Evolutionary conservation across 2,888 invertebrate species (phyloP), one percentile per base, ranked within the genome.

Genomic region (Atethmia centrago): DNA sequence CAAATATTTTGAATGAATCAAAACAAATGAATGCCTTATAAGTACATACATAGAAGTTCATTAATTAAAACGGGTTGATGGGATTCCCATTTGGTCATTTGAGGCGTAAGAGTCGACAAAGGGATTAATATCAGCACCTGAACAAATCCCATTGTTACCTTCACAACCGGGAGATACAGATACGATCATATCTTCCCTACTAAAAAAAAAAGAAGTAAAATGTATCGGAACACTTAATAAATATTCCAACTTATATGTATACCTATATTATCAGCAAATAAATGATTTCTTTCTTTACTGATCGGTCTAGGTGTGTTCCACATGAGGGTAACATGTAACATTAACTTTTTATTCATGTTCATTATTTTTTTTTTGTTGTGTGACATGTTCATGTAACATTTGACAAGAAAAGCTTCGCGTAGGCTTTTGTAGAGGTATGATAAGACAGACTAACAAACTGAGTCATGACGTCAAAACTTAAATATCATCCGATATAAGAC

Each of bases 21-120:
- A 45, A 73, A 21, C 12, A 53, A 25, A 16, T 16, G 0, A 21
- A 10, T 9, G 10, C 21, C 14, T 70, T 12, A 58, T 3, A 67
- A 16, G 25, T 14, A 51, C 36, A 36, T 36, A 36, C 36, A 58
- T 45, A 45, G 58, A 56, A 31, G 0, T 19, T 31, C 1, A n/a
- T 63, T 55, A 16, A 56, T 12, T 10, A 5, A 56, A 74, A 65
- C 0, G 40, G 40, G 8, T 56, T 25, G 9, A 49, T 28, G 10
- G 40, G 47, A 12, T 42, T 42, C 3, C 14, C 21, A 58, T 58
- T 65, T 16, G 66, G 21, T 49, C 49, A 49, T 66, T 25, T 31
- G 31, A 58, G 42, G 12, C 31, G 42, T 10, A 74, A 28, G 4
- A 55, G 28, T 55, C 19, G 74, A 42, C 64, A 64, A 63, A 55